These are phyloP conservation scores for Arenaria interpres DNA, from an alignment of 2,113 vertebrate species.

Conservation along the genomic window DNA sequence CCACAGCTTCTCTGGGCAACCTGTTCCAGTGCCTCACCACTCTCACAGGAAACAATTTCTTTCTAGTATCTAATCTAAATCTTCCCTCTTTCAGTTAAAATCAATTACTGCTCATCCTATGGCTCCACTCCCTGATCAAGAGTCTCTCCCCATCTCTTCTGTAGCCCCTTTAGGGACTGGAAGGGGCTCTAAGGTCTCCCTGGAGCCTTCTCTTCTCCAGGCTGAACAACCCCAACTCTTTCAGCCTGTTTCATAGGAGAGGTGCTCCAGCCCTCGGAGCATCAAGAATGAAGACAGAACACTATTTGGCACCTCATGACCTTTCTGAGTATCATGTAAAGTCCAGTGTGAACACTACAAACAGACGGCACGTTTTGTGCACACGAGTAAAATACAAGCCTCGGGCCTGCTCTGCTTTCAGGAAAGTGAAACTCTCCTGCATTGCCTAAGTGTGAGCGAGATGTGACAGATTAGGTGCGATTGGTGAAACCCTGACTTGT, in stretches of 20 bases:
- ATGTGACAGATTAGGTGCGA: neutral
- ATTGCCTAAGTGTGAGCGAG: neutral
- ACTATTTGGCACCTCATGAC: neutral
- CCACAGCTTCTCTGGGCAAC: too few relatives aligned
- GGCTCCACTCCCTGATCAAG: too few relatives aligned
- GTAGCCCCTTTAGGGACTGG: neutral
- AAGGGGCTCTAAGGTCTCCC: neutral
- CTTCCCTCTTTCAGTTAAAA: neutral
- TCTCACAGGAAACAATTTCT: neutral
- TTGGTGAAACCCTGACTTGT: neutral
- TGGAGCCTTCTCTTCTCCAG: neutral
- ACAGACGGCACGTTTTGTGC: rapidly evolving
- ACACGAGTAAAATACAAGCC: rapidly evolving
- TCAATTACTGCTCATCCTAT: too few relatives aligned
- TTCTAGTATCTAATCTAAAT: neutral
- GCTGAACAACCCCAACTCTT: neutral
- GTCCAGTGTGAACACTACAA: neutral
- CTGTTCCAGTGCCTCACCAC: neutral
- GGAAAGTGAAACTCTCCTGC: neutral
- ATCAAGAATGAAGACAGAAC: neutral
- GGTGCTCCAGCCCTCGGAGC: neutral
- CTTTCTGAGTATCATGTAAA: neutral
- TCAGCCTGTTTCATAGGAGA: neutral
- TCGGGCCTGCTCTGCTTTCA: neutral
- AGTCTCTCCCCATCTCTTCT: too few relatives aligned